Evolutionary conservation across 2,113 vertebrate genomes (phyloP), one percentile per base, ranked within the genome.

Genomic region (Nibea albiflora): DNA sequence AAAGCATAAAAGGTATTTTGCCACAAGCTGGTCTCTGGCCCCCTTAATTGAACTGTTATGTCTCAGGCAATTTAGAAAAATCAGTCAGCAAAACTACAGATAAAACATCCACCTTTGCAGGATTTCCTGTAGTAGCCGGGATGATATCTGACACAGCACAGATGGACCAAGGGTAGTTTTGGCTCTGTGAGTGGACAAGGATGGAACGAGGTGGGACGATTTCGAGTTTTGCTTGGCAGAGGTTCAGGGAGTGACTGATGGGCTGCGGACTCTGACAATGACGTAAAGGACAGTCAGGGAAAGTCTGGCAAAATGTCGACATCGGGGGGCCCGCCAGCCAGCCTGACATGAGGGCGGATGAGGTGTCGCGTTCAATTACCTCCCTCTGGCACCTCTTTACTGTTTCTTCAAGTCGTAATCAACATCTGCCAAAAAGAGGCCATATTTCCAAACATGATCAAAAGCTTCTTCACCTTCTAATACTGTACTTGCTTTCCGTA

Each of bases 231-330:
- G 28, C 73, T 85, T 91, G 92, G 88, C 90, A 66, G 72, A 54
- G 5, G 12, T 54, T 88, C 84, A 87, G 73, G 56, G 58, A 85
- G 73, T 76, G 84, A 89, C 69, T 72, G 85, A 89, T 87, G 80
- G 73, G 68, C 75, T 84, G 64, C 62, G 82, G 77, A 74, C 73
- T 83, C 63, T 84, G 56, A 88, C 78, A 68, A 46, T 89, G 89
- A 93, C 70, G 78, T 78, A 86, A 91, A 88, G 81, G 83, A 88
- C 81, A 52, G 74, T 80, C 67, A 67, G 79, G 78, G 66, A 73
- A 26, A 26, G 24, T 24, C 81, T 56, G 75, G 77, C 66, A 76
- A 60, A 83, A 68, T 39, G 58, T 65, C 39, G 64, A 88, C 83
- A 83, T 76, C 22, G 53, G 73, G 73, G 63, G 75, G 63, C 57